These are phyloP conservation scores for Chiloscyllium punctatum DNA, from an alignment of 2,797 vertebrate genomes.

Conservation along the genomic window DNA sequence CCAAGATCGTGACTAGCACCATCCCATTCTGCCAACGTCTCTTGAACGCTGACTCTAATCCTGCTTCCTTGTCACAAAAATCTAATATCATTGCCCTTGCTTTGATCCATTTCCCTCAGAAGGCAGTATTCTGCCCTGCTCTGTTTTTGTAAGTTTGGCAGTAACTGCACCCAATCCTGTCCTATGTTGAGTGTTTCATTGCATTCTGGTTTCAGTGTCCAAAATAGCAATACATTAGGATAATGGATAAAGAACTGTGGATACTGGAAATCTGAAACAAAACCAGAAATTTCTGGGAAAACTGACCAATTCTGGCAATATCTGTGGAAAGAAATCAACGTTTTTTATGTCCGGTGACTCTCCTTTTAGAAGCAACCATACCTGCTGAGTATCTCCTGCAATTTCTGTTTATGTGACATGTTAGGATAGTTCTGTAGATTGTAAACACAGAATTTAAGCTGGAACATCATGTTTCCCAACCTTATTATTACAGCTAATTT, in stretches of 20 bases:
- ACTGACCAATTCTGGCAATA: no score
- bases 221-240: not conserved
- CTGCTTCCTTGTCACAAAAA: not conserved
- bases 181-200: not conserved
- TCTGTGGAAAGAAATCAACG: no score
- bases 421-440: not conserved
- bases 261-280: no score
- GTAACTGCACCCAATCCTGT: not conserved
- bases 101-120: no score
- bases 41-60: not conserved
- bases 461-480: not conserved
- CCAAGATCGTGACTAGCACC: not conserved
- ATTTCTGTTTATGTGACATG: no score
- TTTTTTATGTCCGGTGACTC: no score
- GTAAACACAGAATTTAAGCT: not conserved
- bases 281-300: no score
- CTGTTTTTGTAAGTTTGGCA: not conserved
- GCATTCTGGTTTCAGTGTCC: not conserved
- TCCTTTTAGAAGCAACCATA: no score
- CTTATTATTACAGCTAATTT: not conserved
- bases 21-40: not conserved
- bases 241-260: no score
- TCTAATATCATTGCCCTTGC: no score
- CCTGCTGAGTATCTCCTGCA: no score
- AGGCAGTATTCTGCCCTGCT: not conserved